Conservation (phyloP, 2,113 vertebrate genomes). For the Merops nubicus region DNA sequence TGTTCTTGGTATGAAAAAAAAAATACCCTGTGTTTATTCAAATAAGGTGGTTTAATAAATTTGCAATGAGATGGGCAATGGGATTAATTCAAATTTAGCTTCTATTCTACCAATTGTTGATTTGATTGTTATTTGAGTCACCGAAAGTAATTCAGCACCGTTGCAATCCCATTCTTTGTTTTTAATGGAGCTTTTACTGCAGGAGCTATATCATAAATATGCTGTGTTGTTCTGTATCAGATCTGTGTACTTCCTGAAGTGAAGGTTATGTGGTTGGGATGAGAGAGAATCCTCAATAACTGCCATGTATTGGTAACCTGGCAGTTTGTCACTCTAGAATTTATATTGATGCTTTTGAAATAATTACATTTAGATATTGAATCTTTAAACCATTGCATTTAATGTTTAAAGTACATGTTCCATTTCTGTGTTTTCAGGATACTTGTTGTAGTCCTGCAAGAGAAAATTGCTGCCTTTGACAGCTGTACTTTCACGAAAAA, state of each 20-base stretch:
- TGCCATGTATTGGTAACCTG: conserved; percentile 12
- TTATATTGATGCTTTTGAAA: conserved; percentile 57
- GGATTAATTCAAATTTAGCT: conserved; percentile 34
- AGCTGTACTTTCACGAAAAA: conserved; percentile 98
- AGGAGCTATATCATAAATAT: neutral
- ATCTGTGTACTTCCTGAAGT: conserved; percentile 29
- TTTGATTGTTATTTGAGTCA: conserved; percentile 29
- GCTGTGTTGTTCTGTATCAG: conserved; percentile 25
- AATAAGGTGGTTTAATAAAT: conserved; percentile 13
- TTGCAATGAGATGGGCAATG: neutral
- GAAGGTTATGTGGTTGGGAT: conserved; percentile 21
- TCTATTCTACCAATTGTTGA: neutral
- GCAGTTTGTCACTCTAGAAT: conserved; percentile 16
- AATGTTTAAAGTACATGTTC: neutral
- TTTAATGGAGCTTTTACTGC: conserved; percentile 59
- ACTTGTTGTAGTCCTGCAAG: conserved; percentile 93
- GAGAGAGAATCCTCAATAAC: conserved; percentile 29
- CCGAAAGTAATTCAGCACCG: neutral
- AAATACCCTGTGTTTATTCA: neutral
- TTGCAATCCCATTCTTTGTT: conserved; percentile 12
- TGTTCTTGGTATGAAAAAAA: neutral
- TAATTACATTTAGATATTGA: conserved; percentile 65
- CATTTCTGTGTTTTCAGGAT: conserved; percentile 80
- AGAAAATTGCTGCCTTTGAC: conserved; percentile 98
- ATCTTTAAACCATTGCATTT: conserved; percentile 21